These are phyloP conservation scores for Carcina quercana DNA, from an alignment of 2,888 invertebrate genomes.

Conservation along the genomic window DNA sequence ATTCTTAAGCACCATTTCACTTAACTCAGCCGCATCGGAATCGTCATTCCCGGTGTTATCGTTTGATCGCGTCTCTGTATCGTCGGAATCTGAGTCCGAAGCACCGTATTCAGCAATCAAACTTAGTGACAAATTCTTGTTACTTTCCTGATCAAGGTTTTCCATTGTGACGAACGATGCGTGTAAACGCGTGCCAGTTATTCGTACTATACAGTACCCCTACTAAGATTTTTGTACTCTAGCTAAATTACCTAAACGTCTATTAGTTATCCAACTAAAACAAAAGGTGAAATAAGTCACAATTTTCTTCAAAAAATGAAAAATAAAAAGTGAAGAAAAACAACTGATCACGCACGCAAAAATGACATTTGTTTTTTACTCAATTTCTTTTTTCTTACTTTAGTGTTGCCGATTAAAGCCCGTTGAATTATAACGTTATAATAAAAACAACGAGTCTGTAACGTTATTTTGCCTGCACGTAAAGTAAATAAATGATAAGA, in stretches of 20 bases:
- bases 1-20: conserved; percentile 68
- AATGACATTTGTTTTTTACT: conserved; percentile 5
- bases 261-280: neutral
- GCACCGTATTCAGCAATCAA: conserved; percentile 62
- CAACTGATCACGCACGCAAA: conserved; percentile 4
- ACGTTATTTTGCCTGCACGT: too few species aligned
- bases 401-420: too few species aligned
- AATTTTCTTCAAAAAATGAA: conserved; percentile 5
- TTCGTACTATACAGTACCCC: conserved; percentile 6
- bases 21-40: conserved; percentile 53
- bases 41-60: conserved; percentile 44
- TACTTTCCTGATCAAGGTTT: conserved; percentile 56
- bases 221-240: neutral
- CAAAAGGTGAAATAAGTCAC: conserved; percentile 7
- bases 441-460: too few species aligned
- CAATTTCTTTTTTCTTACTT: too few species aligned
- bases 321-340: conserved; percentile 13
- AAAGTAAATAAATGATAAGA: too few species aligned
- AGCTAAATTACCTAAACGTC: conserved; percentile 1
- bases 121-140: conserved; percentile 65
- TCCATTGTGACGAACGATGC: conserved; percentile 45
- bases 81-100: conserved; percentile 63
- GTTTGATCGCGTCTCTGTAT: conserved; percentile 44
- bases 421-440: too few species aligned
- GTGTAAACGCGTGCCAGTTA: conserved; percentile 19